Conservation (phyloP, 2,113 vertebrate species). For the Himantopus leucocephalus region DNA sequence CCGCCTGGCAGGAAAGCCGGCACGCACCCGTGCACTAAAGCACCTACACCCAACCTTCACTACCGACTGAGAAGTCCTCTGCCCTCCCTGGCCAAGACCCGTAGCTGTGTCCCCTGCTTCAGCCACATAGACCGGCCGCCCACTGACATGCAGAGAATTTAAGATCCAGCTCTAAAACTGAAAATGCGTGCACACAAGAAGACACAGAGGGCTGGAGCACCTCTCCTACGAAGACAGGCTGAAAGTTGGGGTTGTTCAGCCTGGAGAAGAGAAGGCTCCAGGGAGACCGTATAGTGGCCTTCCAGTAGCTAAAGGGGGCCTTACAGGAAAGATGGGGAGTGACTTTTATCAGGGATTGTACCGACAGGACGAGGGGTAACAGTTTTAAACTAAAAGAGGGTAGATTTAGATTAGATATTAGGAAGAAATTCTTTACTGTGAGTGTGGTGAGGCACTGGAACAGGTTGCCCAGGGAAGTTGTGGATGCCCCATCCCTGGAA, state of each 20-base stretch:
- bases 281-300: background rate
- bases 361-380: background rate
- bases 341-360: background rate
- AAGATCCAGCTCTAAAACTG: background rate
- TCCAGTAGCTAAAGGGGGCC: background rate
- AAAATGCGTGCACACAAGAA: background rate
- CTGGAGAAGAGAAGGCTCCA: background rate
- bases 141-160: rapidly evolving
- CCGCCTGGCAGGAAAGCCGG: rapidly evolving
- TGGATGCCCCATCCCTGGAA: background rate
- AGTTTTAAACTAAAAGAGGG: background rate
- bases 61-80: background rate
- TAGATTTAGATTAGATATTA: background rate
- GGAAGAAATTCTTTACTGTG: background rate
- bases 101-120: background rate
- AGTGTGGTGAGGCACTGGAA: background rate
- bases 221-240: background rate
- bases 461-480: no score
- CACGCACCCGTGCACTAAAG: no score
- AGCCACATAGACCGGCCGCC: rapidly evolving
- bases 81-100: rapidly evolving
- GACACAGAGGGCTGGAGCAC: background rate
- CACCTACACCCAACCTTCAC: background rate
- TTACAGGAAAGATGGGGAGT: background rate
- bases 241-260: background rate